phyloP scores from a whole-genome alignment of 2,888 invertebrate genomes.

The Callyntrura sp. region DNA sequence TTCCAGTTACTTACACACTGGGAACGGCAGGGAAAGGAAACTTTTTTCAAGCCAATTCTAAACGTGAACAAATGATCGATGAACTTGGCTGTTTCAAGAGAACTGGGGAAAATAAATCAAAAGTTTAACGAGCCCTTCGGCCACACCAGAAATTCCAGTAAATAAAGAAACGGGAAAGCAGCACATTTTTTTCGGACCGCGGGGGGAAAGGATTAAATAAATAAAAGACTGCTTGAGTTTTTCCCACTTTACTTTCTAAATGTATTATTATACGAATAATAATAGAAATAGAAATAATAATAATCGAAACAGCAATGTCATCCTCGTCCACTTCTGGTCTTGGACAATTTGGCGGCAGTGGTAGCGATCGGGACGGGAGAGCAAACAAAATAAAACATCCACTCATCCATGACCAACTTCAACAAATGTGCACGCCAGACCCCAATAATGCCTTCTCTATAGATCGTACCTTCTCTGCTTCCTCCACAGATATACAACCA shows the following conservation, averaged over 20 bases:
- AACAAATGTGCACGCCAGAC: slow-evolving; percentile 42
- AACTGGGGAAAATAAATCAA: slow-evolving; percentile 53
- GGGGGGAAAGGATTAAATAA: too few relatives aligned
- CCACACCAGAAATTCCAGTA: slow-evolving; percentile 12
- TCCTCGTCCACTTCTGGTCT: slow-evolving; percentile 52
- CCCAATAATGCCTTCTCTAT: slow-evolving; percentile 73
- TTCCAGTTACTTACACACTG: not conserved
- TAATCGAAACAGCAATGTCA: too few relatives aligned
- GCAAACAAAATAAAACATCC: slow-evolving; percentile 65
- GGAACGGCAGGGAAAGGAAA: too few relatives aligned
- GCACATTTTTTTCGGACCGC: not conserved
- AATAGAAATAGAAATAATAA: slow-evolving; percentile 34
- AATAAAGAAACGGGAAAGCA: slow-evolving; percentile 14
- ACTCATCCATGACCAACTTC: slow-evolving; percentile 68
- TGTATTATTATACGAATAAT: slow-evolving; percentile 39
- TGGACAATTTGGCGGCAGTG: slow-evolving; percentile 32
- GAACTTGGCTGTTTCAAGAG: slow-evolving; percentile 3
- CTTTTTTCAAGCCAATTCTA: slow-evolving; percentile 19
- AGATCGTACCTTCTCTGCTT: slow-evolving; percentile 79
- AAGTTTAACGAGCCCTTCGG: slow-evolving; percentile 44
- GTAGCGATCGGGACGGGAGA: slow-evolving; percentile 30
- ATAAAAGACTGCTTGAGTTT: slow-evolving; percentile 11
- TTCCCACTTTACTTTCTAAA: slow-evolving; percentile 48
- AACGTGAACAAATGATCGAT: slow-evolving; percentile 42
- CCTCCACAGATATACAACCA: slow-evolving; percentile 77